Percentiles rank a stretch among this genome's conserved stretches.
Conservation (phyloP, 2,113 vertebrate species). For the Periophthalmodon schlosseri region DNA sequence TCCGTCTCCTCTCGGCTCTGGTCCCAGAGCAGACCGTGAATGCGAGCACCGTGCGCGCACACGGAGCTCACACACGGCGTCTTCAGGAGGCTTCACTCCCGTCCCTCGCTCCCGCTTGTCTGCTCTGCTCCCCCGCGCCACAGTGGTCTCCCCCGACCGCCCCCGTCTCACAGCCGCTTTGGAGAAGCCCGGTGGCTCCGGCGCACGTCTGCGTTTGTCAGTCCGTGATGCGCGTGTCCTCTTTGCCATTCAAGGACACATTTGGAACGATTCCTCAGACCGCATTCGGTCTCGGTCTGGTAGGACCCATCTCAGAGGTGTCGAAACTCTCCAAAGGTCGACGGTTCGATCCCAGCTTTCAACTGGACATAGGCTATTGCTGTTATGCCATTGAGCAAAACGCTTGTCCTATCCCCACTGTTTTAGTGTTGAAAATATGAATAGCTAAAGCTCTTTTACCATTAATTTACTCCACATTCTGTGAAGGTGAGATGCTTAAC, state of each 20-base stretch:
- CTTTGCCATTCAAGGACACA: constrained; percentile 5
- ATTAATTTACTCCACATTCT: too few species aligned
- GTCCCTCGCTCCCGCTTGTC: constrained; percentile 45
- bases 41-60: constrained; percentile 3
- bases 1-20: background rate
- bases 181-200: constrained; percentile 55
- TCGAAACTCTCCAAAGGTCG: too few species aligned
- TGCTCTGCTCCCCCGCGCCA: constrained; percentile 45
- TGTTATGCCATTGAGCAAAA: background rate
- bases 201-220: background rate
- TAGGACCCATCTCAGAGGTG: background rate
- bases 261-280: background rate
- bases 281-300: background rate
- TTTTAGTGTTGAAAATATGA: background rate
- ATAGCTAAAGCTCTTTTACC: background rate
- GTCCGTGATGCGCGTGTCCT: background rate
- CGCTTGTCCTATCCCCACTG: background rate
- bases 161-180: constrained; percentile 39
- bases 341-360: background rate
- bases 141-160: constrained; percentile 65
- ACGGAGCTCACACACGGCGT: constrained; percentile 57
- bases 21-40: background rate
- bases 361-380: background rate
- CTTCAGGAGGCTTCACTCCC: constrained; percentile 54
- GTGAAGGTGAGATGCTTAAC: too few species aligned